Evolutionary conservation across 2,797 vertebrate genomes (phyloP).

Genomic region (Geotria australis): DNA sequence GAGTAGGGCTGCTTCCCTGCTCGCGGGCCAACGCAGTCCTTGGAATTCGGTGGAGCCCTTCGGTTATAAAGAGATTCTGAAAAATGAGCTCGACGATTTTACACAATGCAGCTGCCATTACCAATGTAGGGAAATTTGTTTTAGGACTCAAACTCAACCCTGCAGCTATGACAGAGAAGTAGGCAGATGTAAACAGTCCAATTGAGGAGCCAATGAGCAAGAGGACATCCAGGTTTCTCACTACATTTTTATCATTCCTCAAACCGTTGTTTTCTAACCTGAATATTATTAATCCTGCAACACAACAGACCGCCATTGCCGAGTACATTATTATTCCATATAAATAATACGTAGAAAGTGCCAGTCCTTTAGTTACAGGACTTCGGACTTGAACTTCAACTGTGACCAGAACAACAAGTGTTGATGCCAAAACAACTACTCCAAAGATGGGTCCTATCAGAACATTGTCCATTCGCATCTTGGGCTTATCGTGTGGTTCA

Average conservation of each 20-base stretch:
- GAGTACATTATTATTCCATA: slow-evolving; percentile 32
- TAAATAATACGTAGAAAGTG: slow-evolving; percentile 57
- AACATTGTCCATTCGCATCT: slow-evolving; percentile 19
- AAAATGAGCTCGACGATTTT: slow-evolving; percentile 3
- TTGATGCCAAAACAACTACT: slow-evolving; percentile 32
- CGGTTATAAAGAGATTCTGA: slow-evolving; percentile 79
- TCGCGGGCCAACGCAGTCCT: too few species aligned
- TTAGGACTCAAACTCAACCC: too few species aligned
- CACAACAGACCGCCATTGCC: slow-evolving; percentile 36
- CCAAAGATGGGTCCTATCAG: slow-evolving; percentile 34
- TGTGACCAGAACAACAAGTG: slow-evolving; percentile 47
- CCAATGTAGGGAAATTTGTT: too few species aligned
- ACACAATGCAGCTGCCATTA: too few species aligned
- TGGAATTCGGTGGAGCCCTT: slow-evolving; percentile 34
- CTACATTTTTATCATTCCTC: slow-evolving; percentile 45
- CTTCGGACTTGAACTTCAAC: slow-evolving; percentile 49
- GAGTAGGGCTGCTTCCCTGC: too few species aligned
- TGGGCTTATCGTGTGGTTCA: slow-evolving; percentile 14
- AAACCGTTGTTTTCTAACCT: slow-evolving; percentile 22
- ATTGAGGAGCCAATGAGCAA: slow-evolving; percentile 52
- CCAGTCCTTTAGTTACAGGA: slow-evolving; percentile 25
- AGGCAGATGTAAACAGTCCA: slow-evolving; percentile 6
- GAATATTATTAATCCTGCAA: slow-evolving; percentile 36
- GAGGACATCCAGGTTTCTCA: slow-evolving; percentile 47
- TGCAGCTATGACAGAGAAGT: too few species aligned